Evolutionary conservation across 2,113 vertebrate species (phyloP), one percentile per base, ranked within the genome.

Genomic region (Cottus gobio): DNA sequence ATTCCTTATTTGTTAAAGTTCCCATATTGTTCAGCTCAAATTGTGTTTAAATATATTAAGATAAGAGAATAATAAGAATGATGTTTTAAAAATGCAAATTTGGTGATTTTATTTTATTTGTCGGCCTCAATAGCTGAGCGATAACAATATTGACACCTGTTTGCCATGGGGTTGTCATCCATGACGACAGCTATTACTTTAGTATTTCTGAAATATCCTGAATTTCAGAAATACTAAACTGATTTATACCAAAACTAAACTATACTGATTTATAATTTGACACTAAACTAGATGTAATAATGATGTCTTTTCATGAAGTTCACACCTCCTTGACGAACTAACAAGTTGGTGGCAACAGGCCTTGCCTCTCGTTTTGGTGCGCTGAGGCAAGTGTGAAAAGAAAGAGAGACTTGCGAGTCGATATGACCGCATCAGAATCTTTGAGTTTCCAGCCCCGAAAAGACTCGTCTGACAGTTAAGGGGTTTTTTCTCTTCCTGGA

Each of bases 321-420:
- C 24, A n/a, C 11, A n/a, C 3, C 12, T 1, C 15, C 50, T 54
- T 44, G 20, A 10, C 22, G 2, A 30, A 4, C 18, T 54, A 18
- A 26, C n/a, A 56, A 1, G 1, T 7, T 36, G 3, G 13, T 74
- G 7, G 24, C 31, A 58, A 22, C 4, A 64, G 18, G 3, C 1
- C 8, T 11, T 5, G 4, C 1, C 26, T 44, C 46, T 26, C 0
- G 7, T 24, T 20, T 34, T 2, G 16, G 11, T 9, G 9, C 26
- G 54, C 7, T 81, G 75, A 81, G 11, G n/a, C 78, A 86, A 42
- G 80, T 82, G 81, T 84, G 78, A 86, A 84, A 86, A 64, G 6
- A n/a, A 34, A 50, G 4, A 36, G 16, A 15, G 18, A 31, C 16
- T 2, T n/a, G 42, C 36, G 22, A 52, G 18, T 26, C 7, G 8